Evolutionary conservation across 2,888 invertebrate species (phyloP).

Genomic region (Lithodes maja): DNA sequence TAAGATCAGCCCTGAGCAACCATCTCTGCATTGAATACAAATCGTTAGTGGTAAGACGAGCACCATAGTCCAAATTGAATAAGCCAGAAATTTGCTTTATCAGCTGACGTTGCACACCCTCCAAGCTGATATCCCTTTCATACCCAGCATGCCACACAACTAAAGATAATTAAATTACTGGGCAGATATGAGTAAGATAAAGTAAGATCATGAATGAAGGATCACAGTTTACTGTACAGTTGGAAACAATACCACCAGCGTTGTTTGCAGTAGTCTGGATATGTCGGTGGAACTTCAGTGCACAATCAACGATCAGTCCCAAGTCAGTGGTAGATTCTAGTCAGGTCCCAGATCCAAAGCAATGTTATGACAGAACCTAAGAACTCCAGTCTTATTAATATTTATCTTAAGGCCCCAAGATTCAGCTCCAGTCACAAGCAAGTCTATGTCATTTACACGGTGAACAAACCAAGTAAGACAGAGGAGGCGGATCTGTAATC

Average conservation of each 20-base stretch:
- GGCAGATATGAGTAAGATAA: not conserved
- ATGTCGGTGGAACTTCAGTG: not conserved
- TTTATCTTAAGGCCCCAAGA: not conserved
- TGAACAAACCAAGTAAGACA: not conserved
- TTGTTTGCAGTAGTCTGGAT: not conserved
- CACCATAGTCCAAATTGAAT: not conserved
- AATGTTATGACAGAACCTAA: not conserved
- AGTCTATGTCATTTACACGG: not conserved
- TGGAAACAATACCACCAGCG: not conserved
- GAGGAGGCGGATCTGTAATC: not conserved
- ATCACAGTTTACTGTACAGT: not conserved
- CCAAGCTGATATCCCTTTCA: not conserved
- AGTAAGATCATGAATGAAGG: not conserved
- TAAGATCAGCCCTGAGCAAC: too few species aligned
- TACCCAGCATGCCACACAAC: constrained; percentile 16
- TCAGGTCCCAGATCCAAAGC: not conserved
- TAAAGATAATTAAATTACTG: constrained; percentile 11
- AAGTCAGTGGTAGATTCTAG: not conserved
- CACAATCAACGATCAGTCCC: not conserved
- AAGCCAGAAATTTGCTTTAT: not conserved
- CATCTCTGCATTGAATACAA: too few species aligned
- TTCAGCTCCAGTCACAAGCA: not conserved
- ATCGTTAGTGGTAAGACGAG: not conserved
- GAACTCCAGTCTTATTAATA: not conserved
- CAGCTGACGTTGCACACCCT: not conserved